Percentiles rank a stretch among this genome's conserved stretches.
Conservation (phyloP, 1,140 invertebrate species). For the Bombus waltoni region DNA sequence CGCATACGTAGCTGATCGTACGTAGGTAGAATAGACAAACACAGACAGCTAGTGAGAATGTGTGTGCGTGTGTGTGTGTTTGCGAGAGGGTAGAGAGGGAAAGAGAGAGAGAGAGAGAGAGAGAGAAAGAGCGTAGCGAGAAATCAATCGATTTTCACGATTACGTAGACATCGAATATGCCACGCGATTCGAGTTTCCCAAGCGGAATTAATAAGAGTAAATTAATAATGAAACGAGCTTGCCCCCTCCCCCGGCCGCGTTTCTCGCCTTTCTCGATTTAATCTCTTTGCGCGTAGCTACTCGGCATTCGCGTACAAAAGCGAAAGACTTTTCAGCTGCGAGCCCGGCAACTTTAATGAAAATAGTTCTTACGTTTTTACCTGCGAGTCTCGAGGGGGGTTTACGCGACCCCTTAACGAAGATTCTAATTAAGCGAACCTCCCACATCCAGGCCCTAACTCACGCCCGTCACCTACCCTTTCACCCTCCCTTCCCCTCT, state of each 20-base stretch:
- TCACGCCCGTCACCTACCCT: conserved; percentile 16
- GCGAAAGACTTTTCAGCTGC: conserved; percentile 70
- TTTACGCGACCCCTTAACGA: conserved; percentile 71
- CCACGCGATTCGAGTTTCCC: conserved; percentile 29
- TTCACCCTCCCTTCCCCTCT: no score
- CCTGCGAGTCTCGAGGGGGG: conserved; percentile 63
- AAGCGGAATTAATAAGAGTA: conserved; percentile 60
- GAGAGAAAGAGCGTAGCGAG: not conserved
- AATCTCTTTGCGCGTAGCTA: conserved; percentile 61
- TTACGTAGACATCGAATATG: conserved; percentile 30
- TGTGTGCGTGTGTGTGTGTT: no score
- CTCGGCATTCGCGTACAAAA: conserved; percentile 62
- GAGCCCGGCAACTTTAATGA: conserved; percentile 76
- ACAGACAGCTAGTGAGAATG: not conserved
- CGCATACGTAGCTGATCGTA: not conserved
- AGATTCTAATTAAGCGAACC: conserved; percentile 76
- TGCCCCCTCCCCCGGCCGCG: not conserved
- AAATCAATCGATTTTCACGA: conserved; percentile 37
- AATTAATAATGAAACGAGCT: conserved; percentile 67
- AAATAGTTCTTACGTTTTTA: conserved; percentile 80
- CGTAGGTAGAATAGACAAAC: not conserved
- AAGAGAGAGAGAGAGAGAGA: not conserved
- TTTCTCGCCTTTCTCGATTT: conserved; percentile 49
- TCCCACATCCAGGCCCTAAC: conserved; percentile 22
- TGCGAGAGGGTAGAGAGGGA: no score